phyloP scores from a whole-genome alignment of 2,888 invertebrate species.

The Sarcophaga variegata region DNA sequence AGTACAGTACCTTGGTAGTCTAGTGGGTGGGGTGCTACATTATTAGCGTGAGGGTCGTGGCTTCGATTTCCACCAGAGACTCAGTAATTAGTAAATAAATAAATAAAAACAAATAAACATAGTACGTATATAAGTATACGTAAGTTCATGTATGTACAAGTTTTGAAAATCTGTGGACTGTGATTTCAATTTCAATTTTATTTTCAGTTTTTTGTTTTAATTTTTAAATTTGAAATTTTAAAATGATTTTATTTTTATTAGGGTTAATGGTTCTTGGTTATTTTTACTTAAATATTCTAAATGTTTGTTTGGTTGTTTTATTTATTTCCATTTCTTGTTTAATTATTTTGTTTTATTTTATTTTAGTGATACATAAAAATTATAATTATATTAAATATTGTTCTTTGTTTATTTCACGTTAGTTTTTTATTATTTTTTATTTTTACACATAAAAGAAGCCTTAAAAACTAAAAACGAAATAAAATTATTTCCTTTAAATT shows the following conservation, averaged over 20 bases:
- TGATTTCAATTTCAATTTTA: slow-evolving; percentile 4
- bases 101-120: no score
- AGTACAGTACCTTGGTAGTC: no score
- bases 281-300: slow-evolving; percentile 40
- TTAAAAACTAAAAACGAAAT: slow-evolving; percentile 49
- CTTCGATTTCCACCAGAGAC: no score
- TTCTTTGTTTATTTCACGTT: slow-evolving; percentile 7
- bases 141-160: background rate
- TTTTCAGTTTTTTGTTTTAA: slow-evolving; percentile 22
- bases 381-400: slow-evolving; percentile 44
- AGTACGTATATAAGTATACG: no score
- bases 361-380: slow-evolving; percentile 59
- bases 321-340: background rate
- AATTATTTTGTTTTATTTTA: slow-evolving; percentile 11
- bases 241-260: slow-evolving; percentile 21
- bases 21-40: no score
- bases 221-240: slow-evolving; percentile 15
- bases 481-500: background rate
- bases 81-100: no score
- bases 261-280: slow-evolving; percentile 41
- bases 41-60: no score
- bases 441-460: slow-evolving; percentile 63
- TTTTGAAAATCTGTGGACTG: background rate
- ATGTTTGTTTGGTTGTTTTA: slow-evolving; percentile 20
- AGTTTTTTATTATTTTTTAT: slow-evolving; percentile 30